Evolutionary conservation across 2,888 invertebrate species (phyloP), one percentile per base, ranked within the genome.

Genomic region (Oligia fasciuncula): DNA sequence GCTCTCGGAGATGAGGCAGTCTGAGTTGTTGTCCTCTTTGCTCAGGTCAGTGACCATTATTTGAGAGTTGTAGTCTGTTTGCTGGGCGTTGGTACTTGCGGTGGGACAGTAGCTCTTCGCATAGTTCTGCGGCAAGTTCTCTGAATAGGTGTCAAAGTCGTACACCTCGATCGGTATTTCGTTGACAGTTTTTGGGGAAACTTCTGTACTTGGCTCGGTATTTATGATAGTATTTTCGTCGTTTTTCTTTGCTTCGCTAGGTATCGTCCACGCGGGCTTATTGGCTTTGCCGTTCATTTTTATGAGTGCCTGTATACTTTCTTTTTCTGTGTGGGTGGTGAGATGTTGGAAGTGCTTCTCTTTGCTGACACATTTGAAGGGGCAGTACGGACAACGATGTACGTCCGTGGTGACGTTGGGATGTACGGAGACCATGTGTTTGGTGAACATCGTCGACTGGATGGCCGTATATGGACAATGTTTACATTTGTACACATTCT

Each of bases 381-480:
- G 94, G 88, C 98, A 98, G 88, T 97, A 96, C 0, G 96, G 94
- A 89, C 98, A 98, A 8, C 97, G 95, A 89, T 97, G 97, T 88
- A 98, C 94, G 29, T 98, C 97, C 79, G 97, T 97, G 80, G 97
- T 97, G 81, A 97, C 93, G 49, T 97, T 97, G 0, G 98, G 98
- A 94, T 99, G 99, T 91, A 98, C 98, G 76, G 98, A 98, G 88
- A 98, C 97, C 91, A 99, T 97, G 92, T 99, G 99, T 40, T 97
- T 96, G 90, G 98, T 98, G 93, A 98, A 98, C 1, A 98, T 97
- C 11, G 98, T 98, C 77, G 98, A 98, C 93, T 98, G 98, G 87
- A 99, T 98, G 88, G 98, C 98, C 19, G 97, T 97, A 93, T 98
- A 99, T 0, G 98, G 97, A 91, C 99, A 99, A 91, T 98, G 97